Conservation (phyloP, 2,888 invertebrate genomes). For the Dasysyrphus tricinctus region DNA sequence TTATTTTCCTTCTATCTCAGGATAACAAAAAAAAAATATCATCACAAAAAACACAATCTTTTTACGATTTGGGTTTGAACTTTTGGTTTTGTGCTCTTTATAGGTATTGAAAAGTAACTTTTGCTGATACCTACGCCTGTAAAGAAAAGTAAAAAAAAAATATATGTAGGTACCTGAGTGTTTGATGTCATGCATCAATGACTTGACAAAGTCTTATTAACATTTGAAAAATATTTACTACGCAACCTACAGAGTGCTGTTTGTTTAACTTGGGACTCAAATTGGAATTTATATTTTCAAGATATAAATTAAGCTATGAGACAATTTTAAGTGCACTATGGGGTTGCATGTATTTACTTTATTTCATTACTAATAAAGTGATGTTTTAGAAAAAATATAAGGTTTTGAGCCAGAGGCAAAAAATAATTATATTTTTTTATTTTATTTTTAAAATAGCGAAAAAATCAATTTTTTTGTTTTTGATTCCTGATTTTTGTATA, state of each 20-base stretch:
- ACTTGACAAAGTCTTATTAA: constrained; percentile 34
- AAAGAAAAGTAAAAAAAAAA: background rate
- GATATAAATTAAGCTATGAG: background rate
- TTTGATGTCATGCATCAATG: constrained; percentile 55
- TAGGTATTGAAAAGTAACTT: constrained; percentile 6
- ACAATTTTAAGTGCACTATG: background rate
- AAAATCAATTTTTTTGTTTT: too few species aligned
- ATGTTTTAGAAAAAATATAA: too few species aligned
- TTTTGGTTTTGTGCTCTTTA: constrained; percentile 35
- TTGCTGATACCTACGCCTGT: constrained; percentile 1
- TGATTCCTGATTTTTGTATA: too few species aligned
- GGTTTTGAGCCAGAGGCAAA: too few species aligned
- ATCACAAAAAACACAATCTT: constrained; percentile 11
- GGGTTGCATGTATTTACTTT: background rate
- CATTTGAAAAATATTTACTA: constrained; percentile 8
- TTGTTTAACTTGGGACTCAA: constrained; percentile 36
- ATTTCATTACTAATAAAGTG: too few species aligned
- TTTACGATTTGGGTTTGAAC: constrained; percentile 41
- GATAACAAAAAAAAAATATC: constrained; percentile 20
- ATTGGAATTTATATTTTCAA: constrained; percentile 28
- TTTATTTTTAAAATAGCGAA: too few species aligned
- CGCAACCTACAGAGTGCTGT: constrained; percentile 47
- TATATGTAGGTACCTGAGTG: background rate
- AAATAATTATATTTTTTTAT: too few species aligned
- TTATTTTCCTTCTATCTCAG: constrained; percentile 11